Evolutionary conservation across 2,888 invertebrate genomes (phyloP).

Genomic region (Macrostomum cliftonense): DNA sequence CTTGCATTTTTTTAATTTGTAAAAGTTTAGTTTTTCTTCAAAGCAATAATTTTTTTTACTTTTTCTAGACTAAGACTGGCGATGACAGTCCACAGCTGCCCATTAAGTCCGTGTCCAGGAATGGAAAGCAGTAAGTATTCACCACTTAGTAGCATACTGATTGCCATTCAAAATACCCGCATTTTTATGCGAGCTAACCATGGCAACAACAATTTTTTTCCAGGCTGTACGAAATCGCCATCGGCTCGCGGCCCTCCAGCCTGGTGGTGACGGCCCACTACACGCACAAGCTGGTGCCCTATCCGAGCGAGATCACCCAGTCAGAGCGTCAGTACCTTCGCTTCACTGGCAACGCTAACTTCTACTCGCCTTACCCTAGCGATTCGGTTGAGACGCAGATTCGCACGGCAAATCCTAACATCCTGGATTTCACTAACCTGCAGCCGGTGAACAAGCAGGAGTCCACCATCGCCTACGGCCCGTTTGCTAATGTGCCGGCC

Average conservation of each 20-base stretch:
- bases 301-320: conserved; percentile 70
- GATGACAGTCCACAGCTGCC: too few species aligned
- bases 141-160: too few species aligned
- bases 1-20: too few species aligned
- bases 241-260: background rate
- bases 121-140: too few species aligned
- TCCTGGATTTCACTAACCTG: conserved; percentile 43
- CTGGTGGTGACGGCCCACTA: conserved; percentile 7
- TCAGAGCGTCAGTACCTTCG: conserved; percentile 78
- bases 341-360: conserved; percentile 62
- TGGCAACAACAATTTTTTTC: too few species aligned
- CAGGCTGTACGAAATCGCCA: too few species aligned
- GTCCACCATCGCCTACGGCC: conserved; percentile 65
- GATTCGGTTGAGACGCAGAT: conserved; percentile 62
- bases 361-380: conserved; percentile 63
- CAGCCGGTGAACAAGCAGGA: conserved; percentile 47
- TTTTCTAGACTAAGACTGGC: too few species aligned
- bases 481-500: conserved; percentile 55
- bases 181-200: too few species aligned
- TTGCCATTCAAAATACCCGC: too few species aligned
- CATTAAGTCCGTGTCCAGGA: too few species aligned
- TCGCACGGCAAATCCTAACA: conserved; percentile 53
- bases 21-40: too few species aligned
- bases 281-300: conserved; percentile 45
- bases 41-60: too few species aligned